phyloP scores from a whole-genome alignment of 1,140 invertebrate species.

The Brachionus asplanchnoidis region DNA sequence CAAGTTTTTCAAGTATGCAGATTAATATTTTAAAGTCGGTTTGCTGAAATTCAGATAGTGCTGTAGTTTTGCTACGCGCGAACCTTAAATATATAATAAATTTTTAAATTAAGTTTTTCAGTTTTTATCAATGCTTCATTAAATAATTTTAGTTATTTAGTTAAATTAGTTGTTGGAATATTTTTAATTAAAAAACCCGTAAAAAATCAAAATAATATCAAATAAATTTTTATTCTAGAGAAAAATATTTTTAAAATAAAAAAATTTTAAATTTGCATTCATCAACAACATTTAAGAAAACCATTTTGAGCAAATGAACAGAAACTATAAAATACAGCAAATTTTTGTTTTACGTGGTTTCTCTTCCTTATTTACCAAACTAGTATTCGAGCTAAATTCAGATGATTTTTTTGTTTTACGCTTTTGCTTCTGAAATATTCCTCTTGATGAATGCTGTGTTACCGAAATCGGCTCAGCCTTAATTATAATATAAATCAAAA shows the following conservation, averaged over 20 bases:
- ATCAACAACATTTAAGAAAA: not conserved
- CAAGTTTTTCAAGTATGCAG: too few species aligned
- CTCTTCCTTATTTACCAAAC: conserved; percentile 19
- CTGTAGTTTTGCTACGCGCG: too few species aligned
- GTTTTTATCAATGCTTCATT: too few species aligned
- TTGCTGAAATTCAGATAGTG: too few species aligned
- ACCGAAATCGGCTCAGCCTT: not conserved
- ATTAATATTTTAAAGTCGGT: too few species aligned
- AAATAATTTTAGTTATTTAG: too few species aligned
- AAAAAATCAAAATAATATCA: not conserved
- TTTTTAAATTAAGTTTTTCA: too few species aligned
- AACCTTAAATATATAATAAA: too few species aligned
- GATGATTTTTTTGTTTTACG: conserved; percentile 36
- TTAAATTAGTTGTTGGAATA: too few species aligned
- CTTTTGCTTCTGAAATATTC: conserved; percentile 34
- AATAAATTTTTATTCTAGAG: not conserved
- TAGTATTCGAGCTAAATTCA: conserved; percentile 33
- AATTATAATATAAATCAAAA: not conserved
- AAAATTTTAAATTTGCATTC: not conserved
- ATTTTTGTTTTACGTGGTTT: conserved; percentile 29
- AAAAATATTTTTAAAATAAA: not conserved
- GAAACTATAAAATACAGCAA: not conserved
- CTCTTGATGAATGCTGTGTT: conserved; percentile 30
- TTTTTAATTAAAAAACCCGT: too few species aligned
- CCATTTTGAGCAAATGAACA: not conserved